These are phyloP conservation scores for Typhlomys cinereus DNA, from an alignment of 2,113 vertebrate genomes.

Conservation along the genomic window DNA sequence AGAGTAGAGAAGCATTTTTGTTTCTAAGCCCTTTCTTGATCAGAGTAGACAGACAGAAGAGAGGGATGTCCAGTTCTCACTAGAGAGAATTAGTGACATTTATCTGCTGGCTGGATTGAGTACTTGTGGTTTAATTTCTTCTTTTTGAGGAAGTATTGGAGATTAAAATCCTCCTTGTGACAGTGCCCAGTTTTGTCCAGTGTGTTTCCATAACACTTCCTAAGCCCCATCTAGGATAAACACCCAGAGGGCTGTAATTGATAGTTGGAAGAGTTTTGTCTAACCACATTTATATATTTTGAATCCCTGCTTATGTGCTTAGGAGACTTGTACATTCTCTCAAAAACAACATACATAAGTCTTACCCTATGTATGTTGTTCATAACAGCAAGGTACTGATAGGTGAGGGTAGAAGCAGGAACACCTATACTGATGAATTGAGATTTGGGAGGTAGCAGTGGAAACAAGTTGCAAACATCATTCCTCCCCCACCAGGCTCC, in stretches of 20 bases:
- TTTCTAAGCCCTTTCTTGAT: slow-evolving; percentile 35
- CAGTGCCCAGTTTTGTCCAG: background rate
- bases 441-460: background rate
- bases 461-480: background rate
- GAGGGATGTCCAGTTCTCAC: background rate
- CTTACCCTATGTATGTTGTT: background rate
- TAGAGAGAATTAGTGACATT: background rate
- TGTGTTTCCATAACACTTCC: background rate
- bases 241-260: background rate
- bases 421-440: background rate
- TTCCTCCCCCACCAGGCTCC: slow-evolving; percentile 87
- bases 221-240: background rate
- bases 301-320: background rate
- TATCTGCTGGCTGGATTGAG: background rate
- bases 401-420: background rate
- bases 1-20: background rate
- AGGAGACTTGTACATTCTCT: background rate
- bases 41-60: background rate
- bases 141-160: background rate
- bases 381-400: background rate
- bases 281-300: background rate
- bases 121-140: background rate
- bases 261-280: background rate
- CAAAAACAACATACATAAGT: background rate
- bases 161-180: background rate